Evolutionary conservation across 2,797 vertebrate species (phyloP).

Genomic region (Muscicapa comitata): DNA sequence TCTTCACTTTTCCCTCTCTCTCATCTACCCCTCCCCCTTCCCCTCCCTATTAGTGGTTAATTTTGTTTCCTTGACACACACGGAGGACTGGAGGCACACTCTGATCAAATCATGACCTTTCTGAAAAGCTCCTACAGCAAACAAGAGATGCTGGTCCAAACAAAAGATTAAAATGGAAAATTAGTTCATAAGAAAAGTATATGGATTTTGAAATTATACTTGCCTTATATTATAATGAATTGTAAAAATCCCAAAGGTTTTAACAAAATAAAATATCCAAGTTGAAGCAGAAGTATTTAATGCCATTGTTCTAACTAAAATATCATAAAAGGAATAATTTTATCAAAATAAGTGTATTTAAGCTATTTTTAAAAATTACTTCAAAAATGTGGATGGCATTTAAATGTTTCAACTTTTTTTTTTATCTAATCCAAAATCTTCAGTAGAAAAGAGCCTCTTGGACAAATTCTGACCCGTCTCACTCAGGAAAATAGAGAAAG

Average conservation of each 20-base stretch:
- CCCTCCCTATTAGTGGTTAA: not conserved
- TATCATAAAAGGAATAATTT: not conserved
- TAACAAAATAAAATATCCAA: not conserved
- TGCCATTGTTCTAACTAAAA: not conserved
- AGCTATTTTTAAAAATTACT: not conserved
- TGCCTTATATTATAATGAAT: not conserved
- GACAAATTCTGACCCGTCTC: not conserved
- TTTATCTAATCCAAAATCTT: not conserved
- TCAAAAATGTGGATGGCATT: not conserved
- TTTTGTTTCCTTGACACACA: not conserved
- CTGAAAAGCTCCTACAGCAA: not conserved
- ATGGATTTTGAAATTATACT: not conserved
- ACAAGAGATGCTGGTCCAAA: not conserved
- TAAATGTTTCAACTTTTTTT: not conserved
- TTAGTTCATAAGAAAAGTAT: not conserved
- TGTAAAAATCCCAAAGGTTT: not conserved
- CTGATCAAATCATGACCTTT: not conserved
- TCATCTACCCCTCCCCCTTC: not conserved
- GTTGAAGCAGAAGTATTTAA: not conserved
- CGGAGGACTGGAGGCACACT: not conserved
- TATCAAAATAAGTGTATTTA: not conserved
- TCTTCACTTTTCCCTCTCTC: not conserved
- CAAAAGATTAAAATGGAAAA: not conserved
- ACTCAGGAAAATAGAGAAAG: not conserved
- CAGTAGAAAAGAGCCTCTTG: not conserved